A percentile compares a stretch with the other conserved stretches of the same genome.
Evolutionary conservation across 2,888 invertebrate species (phyloP).

Genomic region (Nematopogon swammerdamellus): DNA sequence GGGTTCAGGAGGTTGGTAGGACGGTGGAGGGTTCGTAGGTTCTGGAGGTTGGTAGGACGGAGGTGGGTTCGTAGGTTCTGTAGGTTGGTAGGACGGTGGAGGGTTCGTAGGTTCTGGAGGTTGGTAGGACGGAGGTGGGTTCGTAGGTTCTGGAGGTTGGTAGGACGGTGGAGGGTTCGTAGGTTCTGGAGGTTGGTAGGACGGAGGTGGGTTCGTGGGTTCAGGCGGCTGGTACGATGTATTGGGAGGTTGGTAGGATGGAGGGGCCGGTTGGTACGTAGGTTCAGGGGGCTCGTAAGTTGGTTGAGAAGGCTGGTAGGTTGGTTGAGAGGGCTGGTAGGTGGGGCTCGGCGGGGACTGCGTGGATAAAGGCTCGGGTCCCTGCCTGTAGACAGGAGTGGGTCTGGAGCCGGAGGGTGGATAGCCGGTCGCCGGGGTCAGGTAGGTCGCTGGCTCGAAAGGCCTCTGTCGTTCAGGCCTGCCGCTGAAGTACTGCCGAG

Average conservation of each 20-base stretch:
- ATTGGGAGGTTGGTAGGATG: conserved; percentile 16
- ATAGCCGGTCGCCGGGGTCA: conserved; percentile 40
- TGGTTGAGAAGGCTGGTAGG: conserved; percentile 16
- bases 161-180: conserved; percentile 11
- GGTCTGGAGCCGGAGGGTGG: conserved; percentile 39
- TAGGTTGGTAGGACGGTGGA: conserved; percentile 9
- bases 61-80: conserved; percentile 2
- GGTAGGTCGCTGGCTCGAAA: conserved; percentile 51
- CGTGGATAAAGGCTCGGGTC: conserved; percentile 21
- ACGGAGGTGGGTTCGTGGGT: conserved; percentile 12
- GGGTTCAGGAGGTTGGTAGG: conserved; percentile 11
- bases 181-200: conserved; percentile 14
- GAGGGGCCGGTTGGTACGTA: conserved; percentile 16
- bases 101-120: conserved; percentile 11
- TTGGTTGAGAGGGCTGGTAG: conserved; percentile 12
- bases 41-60: conserved; percentile 14
- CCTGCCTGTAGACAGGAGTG: conserved; percentile 38
- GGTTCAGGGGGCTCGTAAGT: conserved; percentile 11
- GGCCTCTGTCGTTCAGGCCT: conserved; percentile 68
- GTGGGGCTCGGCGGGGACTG: conserved; percentile 19
- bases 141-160: conserved; percentile 16
- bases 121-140: conserved; percentile 14
- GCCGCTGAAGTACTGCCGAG: conserved; percentile 65
- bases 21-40: background rate
- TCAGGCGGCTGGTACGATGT: conserved; percentile 14